Evolutionary conservation across 1,140 invertebrate genomes (phyloP).

Genomic region (Lepidurus apus): DNA sequence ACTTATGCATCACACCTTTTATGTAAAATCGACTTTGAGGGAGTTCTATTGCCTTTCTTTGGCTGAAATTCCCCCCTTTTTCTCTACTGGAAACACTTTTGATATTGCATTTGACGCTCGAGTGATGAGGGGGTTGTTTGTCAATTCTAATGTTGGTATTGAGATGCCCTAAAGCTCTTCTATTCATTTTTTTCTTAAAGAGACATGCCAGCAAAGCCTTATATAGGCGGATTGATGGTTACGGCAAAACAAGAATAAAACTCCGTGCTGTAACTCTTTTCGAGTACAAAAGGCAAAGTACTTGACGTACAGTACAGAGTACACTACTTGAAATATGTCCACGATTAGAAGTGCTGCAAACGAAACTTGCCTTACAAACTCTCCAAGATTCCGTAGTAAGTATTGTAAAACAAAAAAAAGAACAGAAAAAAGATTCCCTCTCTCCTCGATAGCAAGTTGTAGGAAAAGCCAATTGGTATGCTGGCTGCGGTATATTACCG

Average conservation of each 20-base stretch:
- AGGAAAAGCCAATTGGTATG: not conserved
- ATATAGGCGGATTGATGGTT: too few species aligned
- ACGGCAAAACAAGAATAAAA: too few species aligned
- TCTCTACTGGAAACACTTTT: not conserved
- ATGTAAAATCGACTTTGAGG: conserved; percentile 8
- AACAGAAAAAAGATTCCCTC: not conserved
- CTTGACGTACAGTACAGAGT: too few species aligned
- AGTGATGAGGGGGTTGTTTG: conserved; percentile 11
- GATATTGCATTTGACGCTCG: conserved; percentile 9
- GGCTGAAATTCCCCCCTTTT: not conserved
- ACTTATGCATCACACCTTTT: conserved; percentile 19
- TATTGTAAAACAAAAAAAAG: not conserved
- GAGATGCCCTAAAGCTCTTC: not conserved
- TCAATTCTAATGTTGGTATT: not conserved
- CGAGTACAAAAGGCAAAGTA: too few species aligned
- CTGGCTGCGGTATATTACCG: not conserved
- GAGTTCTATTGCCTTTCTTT: not conserved
- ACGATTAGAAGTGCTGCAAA: too few species aligned
- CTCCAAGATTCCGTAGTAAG: not conserved
- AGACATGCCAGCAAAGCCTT: too few species aligned
- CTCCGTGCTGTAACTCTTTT: too few species aligned
- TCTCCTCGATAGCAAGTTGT: conserved; percentile 1
- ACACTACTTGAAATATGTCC: too few species aligned
- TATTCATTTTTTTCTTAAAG: not conserved
- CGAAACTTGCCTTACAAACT: too few species aligned